Base-by-base conservation (phyloP, 2,797 vertebrate species). In the Xerus rutilus region DNA sequence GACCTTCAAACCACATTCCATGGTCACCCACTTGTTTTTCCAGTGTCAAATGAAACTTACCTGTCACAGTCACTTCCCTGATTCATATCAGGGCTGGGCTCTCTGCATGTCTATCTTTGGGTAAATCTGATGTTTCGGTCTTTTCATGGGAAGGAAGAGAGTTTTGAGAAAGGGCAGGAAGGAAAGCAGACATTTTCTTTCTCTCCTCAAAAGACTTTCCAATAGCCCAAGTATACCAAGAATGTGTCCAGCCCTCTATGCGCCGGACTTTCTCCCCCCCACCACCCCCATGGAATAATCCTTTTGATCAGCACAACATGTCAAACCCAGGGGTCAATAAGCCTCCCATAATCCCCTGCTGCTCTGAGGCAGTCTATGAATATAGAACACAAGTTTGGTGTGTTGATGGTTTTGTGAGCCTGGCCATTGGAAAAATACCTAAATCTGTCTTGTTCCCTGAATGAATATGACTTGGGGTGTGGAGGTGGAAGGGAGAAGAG, bases 381-480 rank as follows among this genome's bases (percentile, higher is more conserved):
- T 35, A 39, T 1, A 76, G 45, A 95, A 28, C 5, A 20, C 45
- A 86, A 28, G 1, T 13, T 65, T 47, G 21, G 32, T 89, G 7
- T 62, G 2, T 54, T 3, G n/a, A 70, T 77, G 59, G 11, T 77
- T 86, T 77, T 45, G 21, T 49, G n/a, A 91, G 76, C 15, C 47
- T 86, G 85, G 84, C 86, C 15, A 30, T 18, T 93, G 92, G 97
- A 91, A 94, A 94, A 91, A 85, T 32, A 86, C 85, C 64, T 69
- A 77, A 69, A 72, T 93, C 52, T 82, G 89, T 73, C 73, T 79
- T 88, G 77, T 81, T 95, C 95, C 95, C 77, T 94, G 78, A 96
- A 92, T 96, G 95, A 87, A 91, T 94, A n/a, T 52, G 85, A 62
- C 20, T 28, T 65, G 79, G 82, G 57, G 64, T 62, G 23, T 72